A percentile compares a stretch with the other conserved stretches of the same genome.
phyloP scores from a whole-genome alignment of 2,888 invertebrate genomes.

The Leptinotarsa peninsularis region DNA sequence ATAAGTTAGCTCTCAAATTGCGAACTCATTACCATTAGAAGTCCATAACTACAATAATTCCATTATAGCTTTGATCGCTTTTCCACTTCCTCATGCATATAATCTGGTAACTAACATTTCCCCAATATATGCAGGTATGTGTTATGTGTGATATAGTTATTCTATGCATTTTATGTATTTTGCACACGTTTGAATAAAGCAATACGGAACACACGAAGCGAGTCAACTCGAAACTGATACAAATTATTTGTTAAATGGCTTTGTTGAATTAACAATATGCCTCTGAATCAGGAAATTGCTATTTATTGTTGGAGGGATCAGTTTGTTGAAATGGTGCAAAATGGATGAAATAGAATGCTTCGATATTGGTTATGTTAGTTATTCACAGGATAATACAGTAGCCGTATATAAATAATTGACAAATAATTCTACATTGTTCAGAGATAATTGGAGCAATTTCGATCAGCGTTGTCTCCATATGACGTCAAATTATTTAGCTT shows the following conservation, averaged over 20 bases:
- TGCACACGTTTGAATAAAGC: constrained; percentile 30
- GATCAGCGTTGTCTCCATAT: too few species aligned
- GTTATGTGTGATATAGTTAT: constrained; percentile 14
- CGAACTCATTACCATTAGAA: neutral
- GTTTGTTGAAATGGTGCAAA: neutral
- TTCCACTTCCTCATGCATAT: neutral
- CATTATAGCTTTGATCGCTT: neutral
- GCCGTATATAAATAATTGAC: too few species aligned
- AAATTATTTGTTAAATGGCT: constrained; percentile 31
- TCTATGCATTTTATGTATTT: constrained; percentile 26
- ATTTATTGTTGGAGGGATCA: neutral
- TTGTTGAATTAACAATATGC: constrained; percentile 15
- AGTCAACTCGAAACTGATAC: constrained; percentile 33
- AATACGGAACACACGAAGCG: constrained; percentile 25
- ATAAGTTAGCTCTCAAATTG: too few species aligned
- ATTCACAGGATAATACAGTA: too few species aligned
- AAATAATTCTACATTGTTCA: too few species aligned
- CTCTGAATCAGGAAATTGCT: neutral
- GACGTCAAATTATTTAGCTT: too few species aligned
- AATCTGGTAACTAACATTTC: neutral
- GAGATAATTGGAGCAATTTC: too few species aligned
- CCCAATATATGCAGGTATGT: constrained; percentile 1
- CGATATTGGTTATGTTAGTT: too few species aligned
- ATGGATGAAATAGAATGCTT: neutral
- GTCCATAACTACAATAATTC: neutral